Evolutionary conservation across 2,888 invertebrate genomes (phyloP), one percentile per base, ranked within the genome.

Genomic region (Papilio demoleus): DNA sequence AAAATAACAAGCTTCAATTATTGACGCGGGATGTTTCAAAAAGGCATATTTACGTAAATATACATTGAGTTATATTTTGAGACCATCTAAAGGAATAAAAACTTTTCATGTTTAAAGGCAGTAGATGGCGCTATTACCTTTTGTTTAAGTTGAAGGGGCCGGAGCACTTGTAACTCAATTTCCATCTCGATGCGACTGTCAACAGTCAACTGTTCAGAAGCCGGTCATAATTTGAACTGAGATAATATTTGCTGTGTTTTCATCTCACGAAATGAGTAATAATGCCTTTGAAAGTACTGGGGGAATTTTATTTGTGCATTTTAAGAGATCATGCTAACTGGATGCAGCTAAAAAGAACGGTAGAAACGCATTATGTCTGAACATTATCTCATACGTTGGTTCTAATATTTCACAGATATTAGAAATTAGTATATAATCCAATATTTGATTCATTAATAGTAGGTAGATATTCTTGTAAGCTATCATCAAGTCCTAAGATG

Each of bases 131-230:
- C 50, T 24, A 47, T 60, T 50, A 60, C 47, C 66, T 66, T 66
- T 60, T 66, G 66, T 60, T 66, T 66, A 60, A 60, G 47, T 60
- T 60, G 17, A 27, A 66, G 66, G 27, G 47, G 38, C 38, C 60
- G 66, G 66, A 50, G 19, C 66, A 60, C 66, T 66, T 66, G 66
- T 66, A 60, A 66, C 66, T 66, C 60, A 66, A 66, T 66, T 66
- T 66, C 60, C 66, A 38, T 75, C 71, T 73, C 74, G 73, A 79
- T 77, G 77, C 73, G 65, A 77, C 78, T 79, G 77, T 77, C 77
- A 79, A 77, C 73, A 76, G 71, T 68, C 73, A 73, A 72, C 72
- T 75, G 73, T 61, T 61, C 67, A 36, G 45, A 5, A 17, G 4
- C 59, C 36, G 47, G n/a, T 47, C 66, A 67, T 50, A 60, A 67